Evolutionary conservation across 2,113 vertebrate species (phyloP).

Genomic region (Herpailurus yagouaroundi): DNA sequence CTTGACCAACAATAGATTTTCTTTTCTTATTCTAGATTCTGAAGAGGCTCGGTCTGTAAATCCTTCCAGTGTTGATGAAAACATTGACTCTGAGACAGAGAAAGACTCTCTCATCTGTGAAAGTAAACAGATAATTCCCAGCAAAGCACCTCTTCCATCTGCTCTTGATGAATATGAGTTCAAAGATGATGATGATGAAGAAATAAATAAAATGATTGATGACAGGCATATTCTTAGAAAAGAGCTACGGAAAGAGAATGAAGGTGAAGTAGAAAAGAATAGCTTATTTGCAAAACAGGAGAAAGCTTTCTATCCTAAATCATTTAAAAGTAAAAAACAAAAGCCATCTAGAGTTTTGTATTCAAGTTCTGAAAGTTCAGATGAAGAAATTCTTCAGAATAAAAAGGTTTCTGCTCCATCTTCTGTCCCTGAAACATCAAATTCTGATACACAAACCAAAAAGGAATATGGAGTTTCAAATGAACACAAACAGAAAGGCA

Average conservation of each 20-base stretch:
- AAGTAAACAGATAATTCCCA: slow-evolving; percentile 87
- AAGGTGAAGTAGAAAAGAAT: slow-evolving; percentile 91
- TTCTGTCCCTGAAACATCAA: slow-evolving; percentile 90
- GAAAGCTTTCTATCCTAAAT: slow-evolving; percentile 88
- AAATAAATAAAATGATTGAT: slow-evolving; percentile 94
- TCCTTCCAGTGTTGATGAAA: slow-evolving; percentile 96
- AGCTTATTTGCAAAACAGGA: slow-evolving; percentile 91
- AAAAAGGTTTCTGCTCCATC: slow-evolving; percentile 90
- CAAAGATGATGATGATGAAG: slow-evolving; percentile 93
- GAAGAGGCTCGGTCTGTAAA: slow-evolving; percentile 96
- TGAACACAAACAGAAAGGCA: slow-evolving; percentile 96
- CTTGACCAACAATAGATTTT: slow-evolving; percentile 54
- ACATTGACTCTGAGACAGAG: slow-evolving; percentile 95
- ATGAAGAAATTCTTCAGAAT: slow-evolving; percentile 91
- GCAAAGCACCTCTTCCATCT: slow-evolving; percentile 89
- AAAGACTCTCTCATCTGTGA: slow-evolving; percentile 91
- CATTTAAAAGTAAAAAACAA: slow-evolving; percentile 93
- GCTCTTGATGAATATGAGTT: slow-evolving; percentile 98
- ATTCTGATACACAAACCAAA: slow-evolving; percentile 89
- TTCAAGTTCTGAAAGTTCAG: slow-evolving; percentile 96
- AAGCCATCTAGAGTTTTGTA: slow-evolving; percentile 91
- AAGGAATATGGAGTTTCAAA: slow-evolving; percentile 89
- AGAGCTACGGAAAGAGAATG: slow-evolving; percentile 92
- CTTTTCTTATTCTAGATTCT: slow-evolving; percentile 90
- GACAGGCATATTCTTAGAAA: slow-evolving; percentile 94